Evolutionary conservation across 2,113 vertebrate genomes (phyloP).

Genomic region (Prionailurus viverrinus): DNA sequence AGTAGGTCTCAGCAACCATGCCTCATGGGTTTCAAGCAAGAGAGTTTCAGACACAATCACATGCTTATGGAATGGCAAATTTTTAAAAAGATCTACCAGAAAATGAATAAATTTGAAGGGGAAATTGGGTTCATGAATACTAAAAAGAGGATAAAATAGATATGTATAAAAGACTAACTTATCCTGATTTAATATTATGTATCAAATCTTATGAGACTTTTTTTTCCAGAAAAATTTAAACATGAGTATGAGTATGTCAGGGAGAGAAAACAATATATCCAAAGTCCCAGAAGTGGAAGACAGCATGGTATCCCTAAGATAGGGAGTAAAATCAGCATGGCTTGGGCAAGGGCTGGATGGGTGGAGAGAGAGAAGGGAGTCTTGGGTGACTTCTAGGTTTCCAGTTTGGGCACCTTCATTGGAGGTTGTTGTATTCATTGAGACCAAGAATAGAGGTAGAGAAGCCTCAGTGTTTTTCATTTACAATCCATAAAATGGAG

Average conservation of each 20-base stretch:
- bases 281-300: neutral
- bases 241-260: neutral
- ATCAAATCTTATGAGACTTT: neutral
- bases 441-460: neutral
- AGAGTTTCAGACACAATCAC: neutral
- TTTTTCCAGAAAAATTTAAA: slow-evolving; percentile 32
- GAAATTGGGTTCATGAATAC: neutral
- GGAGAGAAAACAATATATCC: neutral
- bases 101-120: neutral
- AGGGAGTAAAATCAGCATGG: neutral
- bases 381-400: neutral
- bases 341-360: accelerated
- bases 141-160: neutral
- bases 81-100: neutral
- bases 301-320: accelerated
- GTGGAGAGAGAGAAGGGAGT: neutral
- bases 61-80: neutral
- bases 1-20: neutral
- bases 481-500: neutral
- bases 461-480: neutral
- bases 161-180: neutral
- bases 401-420: no score
- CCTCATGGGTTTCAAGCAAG: neutral
- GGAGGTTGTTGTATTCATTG: neutral
- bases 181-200: neutral